phyloP scores from a whole-genome alignment of 2,797 vertebrate species.

The Ambastaia sidthimunki region DNA sequence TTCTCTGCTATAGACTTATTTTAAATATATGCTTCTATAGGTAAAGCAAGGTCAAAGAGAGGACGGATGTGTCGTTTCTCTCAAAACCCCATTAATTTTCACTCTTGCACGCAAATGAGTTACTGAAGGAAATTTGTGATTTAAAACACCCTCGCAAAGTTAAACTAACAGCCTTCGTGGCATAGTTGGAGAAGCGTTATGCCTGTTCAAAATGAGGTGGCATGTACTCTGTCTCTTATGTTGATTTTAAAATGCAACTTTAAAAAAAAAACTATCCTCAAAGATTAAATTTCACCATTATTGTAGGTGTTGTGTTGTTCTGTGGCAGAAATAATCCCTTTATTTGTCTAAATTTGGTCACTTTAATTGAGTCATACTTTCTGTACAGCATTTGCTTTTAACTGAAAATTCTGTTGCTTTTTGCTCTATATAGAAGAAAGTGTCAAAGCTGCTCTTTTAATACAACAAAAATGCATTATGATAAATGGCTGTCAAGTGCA shows the following conservation, averaged over 20 bases:
- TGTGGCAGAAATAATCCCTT: too few relatives aligned
- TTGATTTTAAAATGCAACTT: too few relatives aligned
- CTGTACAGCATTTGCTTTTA: too few relatives aligned
- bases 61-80: slow-evolving; percentile 16
- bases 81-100: slow-evolving; percentile 51
- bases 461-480: not conserved
- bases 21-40: slow-evolving; percentile 35
- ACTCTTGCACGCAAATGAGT: slow-evolving; percentile 14
- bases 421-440: not conserved
- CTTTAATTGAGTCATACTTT: too few relatives aligned
- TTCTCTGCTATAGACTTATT: slow-evolving; percentile 49
- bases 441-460: not conserved
- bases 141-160: slow-evolving; percentile 38
- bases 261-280: too few relatives aligned
- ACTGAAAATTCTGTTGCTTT: not conserved
- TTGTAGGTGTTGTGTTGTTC: too few relatives aligned
- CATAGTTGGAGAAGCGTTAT: too few relatives aligned
- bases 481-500: not conserved
- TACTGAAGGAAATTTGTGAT: slow-evolving; percentile 12
- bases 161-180: slow-evolving; percentile 7
- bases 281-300: too few relatives aligned
- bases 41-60: slow-evolving; percentile 51
- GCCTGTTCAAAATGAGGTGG: too few relatives aligned
- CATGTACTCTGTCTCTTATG: too few relatives aligned
- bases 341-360: too few relatives aligned